These are phyloP conservation scores for Austrolebias charrua DNA, from an alignment of 2,797 vertebrate species.

Conservation along the genomic window DNA sequence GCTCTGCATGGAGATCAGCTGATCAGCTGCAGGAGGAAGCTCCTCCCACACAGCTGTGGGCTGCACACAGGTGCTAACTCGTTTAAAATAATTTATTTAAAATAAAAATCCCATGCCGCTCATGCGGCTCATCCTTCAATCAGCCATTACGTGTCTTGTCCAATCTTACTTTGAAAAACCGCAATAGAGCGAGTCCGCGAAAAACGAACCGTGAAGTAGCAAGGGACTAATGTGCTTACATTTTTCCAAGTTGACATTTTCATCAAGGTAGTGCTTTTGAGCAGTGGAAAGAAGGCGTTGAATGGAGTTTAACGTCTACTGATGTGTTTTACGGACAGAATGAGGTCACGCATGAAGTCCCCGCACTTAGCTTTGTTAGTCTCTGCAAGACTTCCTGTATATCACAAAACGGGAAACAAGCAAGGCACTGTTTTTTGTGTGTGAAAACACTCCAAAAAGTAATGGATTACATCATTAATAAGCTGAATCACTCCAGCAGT, in stretches of 20 bases:
- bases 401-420: constrained; percentile 1
- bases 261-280: constrained; percentile 12
- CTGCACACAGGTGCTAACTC: too few species aligned
- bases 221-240: too few species aligned
- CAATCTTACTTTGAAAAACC: too few species aligned
- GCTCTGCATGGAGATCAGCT: too few species aligned
- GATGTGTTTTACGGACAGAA: constrained; percentile 31
- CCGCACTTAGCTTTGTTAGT: constrained; percentile 7
- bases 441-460: neutral
- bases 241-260: constrained; percentile 22
- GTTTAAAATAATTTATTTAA: too few species aligned
- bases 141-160: too few species aligned
- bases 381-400: constrained; percentile 1
- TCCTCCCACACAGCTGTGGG: too few species aligned
- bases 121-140: too few species aligned
- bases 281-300: constrained; percentile 17
- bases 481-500: neutral
- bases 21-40: too few species aligned
- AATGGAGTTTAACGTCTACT: constrained; percentile 25
- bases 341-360: constrained; percentile 16
- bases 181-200: too few species aligned
- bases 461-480: neutral
- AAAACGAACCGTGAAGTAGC: too few species aligned
- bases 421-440: neutral
- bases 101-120: too few species aligned